Base-by-base conservation (phyloP, 2,888 invertebrate species). In the Cataglyphis livida region DNA sequence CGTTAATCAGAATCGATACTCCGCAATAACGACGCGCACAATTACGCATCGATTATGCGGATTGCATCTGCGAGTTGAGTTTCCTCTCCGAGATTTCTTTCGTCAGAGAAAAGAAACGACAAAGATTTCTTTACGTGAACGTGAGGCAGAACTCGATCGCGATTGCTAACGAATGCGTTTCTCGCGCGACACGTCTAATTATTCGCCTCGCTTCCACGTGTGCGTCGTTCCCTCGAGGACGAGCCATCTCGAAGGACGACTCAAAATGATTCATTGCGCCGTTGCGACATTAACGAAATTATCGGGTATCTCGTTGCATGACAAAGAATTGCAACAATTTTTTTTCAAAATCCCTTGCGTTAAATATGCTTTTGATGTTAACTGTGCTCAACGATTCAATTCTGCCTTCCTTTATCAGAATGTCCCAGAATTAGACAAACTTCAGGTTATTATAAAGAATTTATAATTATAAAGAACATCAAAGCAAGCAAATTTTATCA, bases 151-250 rank as follows among this genome's bases (percentile, higher is more conserved):
- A 25, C 78, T 21, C 66, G 70, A 57, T 44, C 71, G 57, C 41
- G 57, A 35, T 59, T 7, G 78, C 59, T 59, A 70, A 71, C 71
- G 32, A 79, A 59, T 44, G 70, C 54, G 57, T 70, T 78, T 78
- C 76, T 78, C 78, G 78, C 78, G 59, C 78, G 70, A 71, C 59
- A 35, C 44, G 44, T 79, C 78, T 79, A 79, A 79, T 71, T 79
- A 68, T 25, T 78, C 41, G 54, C 68, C 6, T 51, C 48, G 78
- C 65, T 25, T 75, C 75, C 25, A 51, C 57, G 57, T 57, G 54
- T 25, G 25, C 66, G 66, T n/a, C 21, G n/a, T 38, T 57, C 38
- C 41, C 57, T 68, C 41, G 78, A 59, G 78, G 32, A 78, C 78
- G 70, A 57, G 32, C 57, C 21, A 59, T 12, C 41, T 64, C 12